Percentiles rank a stretch among this genome's conserved stretches.
phyloP scores from a whole-genome alignment of 2,797 vertebrate species.

The Meda fulgida region DNA sequence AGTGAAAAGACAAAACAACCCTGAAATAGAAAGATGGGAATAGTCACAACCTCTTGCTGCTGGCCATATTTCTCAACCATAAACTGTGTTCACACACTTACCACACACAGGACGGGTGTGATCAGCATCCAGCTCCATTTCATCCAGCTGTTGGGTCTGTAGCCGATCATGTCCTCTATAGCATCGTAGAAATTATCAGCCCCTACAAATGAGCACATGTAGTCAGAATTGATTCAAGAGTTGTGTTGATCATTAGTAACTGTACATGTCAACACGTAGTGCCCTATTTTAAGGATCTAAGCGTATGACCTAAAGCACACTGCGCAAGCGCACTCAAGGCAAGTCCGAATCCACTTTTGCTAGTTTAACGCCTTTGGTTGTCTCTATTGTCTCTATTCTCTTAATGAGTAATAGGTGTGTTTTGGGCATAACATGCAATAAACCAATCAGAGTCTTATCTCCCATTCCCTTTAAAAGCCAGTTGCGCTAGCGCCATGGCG shows the following conservation, averaged over 20 bases:
- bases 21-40: conserved; percentile 69
- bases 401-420: too few relatives aligned
- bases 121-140: conserved; percentile 97
- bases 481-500: too few relatives aligned
- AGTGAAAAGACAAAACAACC: conserved; percentile 96
- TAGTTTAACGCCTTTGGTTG: too few relatives aligned
- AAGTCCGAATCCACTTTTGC: too few relatives aligned
- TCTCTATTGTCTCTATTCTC: too few relatives aligned
- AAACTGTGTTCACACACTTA: conserved; percentile 61
- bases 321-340: too few relatives aligned
- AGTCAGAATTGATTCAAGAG: not conserved
- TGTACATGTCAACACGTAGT: not conserved
- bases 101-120: conserved; percentile 92
- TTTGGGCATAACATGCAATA: too few relatives aligned
- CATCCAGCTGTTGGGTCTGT: conserved; percentile 97
- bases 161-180: conserved; percentile 99
- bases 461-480: too few relatives aligned
- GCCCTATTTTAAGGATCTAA: too few relatives aligned
- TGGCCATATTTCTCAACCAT: not conserved
- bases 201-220: conserved; percentile 72
- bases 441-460: too few relatives aligned
- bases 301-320: too few relatives aligned
- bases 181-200: conserved; percentile 94
- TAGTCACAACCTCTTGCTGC: conserved; percentile 1
- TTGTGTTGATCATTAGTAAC: not conserved